Percentiles rank a stretch among this genome's conserved stretches.
Conservation (phyloP, 2,888 invertebrate genomes). For the Aporophyla lueneburgensis region DNA sequence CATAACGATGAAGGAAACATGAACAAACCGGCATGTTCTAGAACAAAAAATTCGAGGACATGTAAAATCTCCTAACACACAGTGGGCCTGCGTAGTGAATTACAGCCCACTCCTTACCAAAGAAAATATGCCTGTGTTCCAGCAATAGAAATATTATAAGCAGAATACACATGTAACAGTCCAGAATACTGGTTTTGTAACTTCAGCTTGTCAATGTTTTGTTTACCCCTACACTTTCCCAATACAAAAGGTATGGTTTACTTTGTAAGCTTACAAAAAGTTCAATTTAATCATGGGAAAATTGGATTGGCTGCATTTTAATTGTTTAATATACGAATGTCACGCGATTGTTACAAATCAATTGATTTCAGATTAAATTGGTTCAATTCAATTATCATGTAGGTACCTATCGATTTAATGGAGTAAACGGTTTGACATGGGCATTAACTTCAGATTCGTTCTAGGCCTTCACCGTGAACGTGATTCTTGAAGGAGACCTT, state of each 20-base stretch:
- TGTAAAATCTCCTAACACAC: no score
- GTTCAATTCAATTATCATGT: slow-evolving; percentile 6
- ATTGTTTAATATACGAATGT: slow-evolving; percentile 13
- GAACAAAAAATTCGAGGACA: no score
- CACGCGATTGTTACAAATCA: not conserved
- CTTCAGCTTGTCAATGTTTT: not conserved
- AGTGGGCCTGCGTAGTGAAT: no score
- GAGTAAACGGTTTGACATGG: not conserved
- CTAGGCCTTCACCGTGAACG: not conserved
- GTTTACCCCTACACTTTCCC: not conserved
- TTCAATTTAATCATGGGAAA: not conserved
- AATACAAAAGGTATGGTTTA: not conserved
- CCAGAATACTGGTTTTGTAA: not conserved
- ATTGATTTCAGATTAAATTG: slow-evolving; percentile 3
- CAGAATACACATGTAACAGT: not conserved
- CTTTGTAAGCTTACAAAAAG: not conserved
- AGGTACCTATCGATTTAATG: not conserved
- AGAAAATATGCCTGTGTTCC: no score
- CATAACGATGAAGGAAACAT: no score
- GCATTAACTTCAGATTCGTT: not conserved
- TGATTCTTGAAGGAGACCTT: no score
- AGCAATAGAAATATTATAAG: no score
- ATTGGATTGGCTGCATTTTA: slow-evolving; percentile 12
- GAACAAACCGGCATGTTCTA: no score
- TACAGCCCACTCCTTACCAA: no score